A percentile compares a stretch with the other conserved stretches of the same genome.
phyloP scores from a whole-genome alignment of 2,888 invertebrate species.

The Nemoura dubitans region DNA sequence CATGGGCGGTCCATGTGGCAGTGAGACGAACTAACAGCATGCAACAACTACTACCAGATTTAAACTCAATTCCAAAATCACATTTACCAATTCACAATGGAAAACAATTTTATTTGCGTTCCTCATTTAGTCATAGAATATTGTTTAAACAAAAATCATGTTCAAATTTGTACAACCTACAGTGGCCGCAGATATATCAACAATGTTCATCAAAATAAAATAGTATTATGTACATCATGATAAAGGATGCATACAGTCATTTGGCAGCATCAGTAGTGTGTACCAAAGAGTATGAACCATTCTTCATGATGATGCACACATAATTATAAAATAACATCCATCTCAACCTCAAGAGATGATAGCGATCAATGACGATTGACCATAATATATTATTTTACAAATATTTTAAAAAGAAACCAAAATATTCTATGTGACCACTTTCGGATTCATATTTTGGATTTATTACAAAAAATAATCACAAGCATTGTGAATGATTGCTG shows the following conservation, averaged over 20 bases:
- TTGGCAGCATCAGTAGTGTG: too few relatives aligned
- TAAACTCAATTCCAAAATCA: too few relatives aligned
- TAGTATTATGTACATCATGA: too few relatives aligned
- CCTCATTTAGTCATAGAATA: not conserved
- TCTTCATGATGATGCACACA: not conserved
- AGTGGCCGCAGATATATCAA: not conserved
- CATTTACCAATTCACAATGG: not conserved
- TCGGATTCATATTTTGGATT: not conserved
- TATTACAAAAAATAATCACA: slow-evolving; percentile 12
- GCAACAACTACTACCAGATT: too few relatives aligned
- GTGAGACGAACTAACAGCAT: not conserved
- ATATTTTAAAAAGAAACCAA: not conserved
- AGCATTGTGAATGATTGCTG: not conserved
- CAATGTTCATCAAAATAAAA: not conserved
- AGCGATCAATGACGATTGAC: too few relatives aligned
- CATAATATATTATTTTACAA: not conserved
- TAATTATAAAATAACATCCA: not conserved
- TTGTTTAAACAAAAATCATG: not conserved
- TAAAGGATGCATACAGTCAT: too few relatives aligned
- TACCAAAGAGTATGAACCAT: too few relatives aligned
- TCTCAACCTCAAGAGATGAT: not conserved
- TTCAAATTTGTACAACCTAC: not conserved
- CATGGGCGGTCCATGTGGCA: not conserved
- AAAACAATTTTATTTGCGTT: not conserved
- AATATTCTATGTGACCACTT: not conserved